Percentiles rank a stretch among this genome's conserved stretches.
Evolutionary conservation across 2,888 invertebrate species (phyloP).

Genomic region (Agrochola lota): DNA sequence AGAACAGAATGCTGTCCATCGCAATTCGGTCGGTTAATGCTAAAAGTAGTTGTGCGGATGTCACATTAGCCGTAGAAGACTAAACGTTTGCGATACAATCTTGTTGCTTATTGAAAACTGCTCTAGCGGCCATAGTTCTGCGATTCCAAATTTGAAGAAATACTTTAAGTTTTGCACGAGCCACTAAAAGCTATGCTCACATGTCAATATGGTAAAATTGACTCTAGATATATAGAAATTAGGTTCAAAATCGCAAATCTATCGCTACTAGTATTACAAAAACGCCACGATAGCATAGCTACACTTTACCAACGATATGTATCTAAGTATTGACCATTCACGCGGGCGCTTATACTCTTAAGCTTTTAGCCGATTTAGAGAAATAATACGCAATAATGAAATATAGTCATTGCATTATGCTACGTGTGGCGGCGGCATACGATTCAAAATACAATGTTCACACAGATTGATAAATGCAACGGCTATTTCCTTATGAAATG

Average conservation of each 20-base stretch:
- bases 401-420: slow-evolving; percentile 41
- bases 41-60: slow-evolving; percentile 85
- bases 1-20: slow-evolving; percentile 57
- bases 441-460: slow-evolving; percentile 40
- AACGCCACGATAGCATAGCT: slow-evolving; percentile 69
- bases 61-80: slow-evolving; percentile 74
- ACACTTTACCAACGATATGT: slow-evolving; percentile 79
- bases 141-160: slow-evolving; percentile 33
- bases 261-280: slow-evolving; percentile 45
- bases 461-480: slow-evolving; percentile 25
- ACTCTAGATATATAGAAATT: not conserved
- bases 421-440: slow-evolving; percentile 10
- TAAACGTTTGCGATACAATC: slow-evolving; percentile 60
- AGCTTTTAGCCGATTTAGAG: slow-evolving; percentile 57
- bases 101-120: slow-evolving; percentile 58
- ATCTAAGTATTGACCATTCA: slow-evolving; percentile 76
- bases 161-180: slow-evolving; percentile 5
- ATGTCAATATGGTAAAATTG: slow-evolving; percentile 29
- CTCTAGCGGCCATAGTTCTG: slow-evolving; percentile 55
- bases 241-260: slow-evolving; percentile 48
- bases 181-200: not conserved
- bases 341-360: slow-evolving; percentile 62
- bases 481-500: slow-evolving; percentile 28
- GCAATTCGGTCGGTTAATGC: slow-evolving; percentile 74
- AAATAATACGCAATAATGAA: slow-evolving; percentile 45